Base-by-base conservation (phyloP, 2,888 invertebrate species). In the Nebria brevicollis region DNA sequence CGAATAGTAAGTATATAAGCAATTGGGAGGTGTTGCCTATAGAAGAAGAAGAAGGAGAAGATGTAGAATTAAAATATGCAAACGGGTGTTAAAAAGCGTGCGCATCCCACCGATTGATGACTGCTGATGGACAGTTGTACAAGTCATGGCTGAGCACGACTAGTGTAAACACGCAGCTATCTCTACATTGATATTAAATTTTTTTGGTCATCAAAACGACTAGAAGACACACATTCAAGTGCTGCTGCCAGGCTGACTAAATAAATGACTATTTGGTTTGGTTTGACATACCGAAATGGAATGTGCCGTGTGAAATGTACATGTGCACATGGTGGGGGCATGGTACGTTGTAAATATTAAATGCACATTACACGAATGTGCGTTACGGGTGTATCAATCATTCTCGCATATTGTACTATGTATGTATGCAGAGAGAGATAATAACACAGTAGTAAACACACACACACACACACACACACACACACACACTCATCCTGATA, bases 91-190 rank as follows among this genome's bases (percentile, higher is more conserved):
- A 54, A 54, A 54, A 11, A 11, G 11, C 13, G 54, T 54, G 13
- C 13, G 54, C 54, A 54, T 20, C 6, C 54, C 74, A 66, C 73
- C 66, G 79, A 73, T 78, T 79, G 79, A 68, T 43, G 25, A 79
- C 79, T 4, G 10, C 79, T 79, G 79, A 42, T 66, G 54, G 41
- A 15, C 42, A 11, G 66, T 78, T 66, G 72, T 75, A 79, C 79
- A 79, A 79, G 74, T 79, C 74, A 79, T 75, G 79, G 68, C 68
- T 68, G 66, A 70, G 75, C 74, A 75, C 70, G 26, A 70, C 79
- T 79, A 79, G 79, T 79, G 79, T 79, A 79, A 79, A 79, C 79
- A 79, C 54, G 75, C 68, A 66, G 79, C 79, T 79, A 79, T 79
- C 79, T 79, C 75, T 68, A 79, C 79, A 79, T 74, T 79, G 79